Base-by-base conservation (phyloP, 2,113 vertebrate genomes). In the Scophthalmus maximus region DNA sequence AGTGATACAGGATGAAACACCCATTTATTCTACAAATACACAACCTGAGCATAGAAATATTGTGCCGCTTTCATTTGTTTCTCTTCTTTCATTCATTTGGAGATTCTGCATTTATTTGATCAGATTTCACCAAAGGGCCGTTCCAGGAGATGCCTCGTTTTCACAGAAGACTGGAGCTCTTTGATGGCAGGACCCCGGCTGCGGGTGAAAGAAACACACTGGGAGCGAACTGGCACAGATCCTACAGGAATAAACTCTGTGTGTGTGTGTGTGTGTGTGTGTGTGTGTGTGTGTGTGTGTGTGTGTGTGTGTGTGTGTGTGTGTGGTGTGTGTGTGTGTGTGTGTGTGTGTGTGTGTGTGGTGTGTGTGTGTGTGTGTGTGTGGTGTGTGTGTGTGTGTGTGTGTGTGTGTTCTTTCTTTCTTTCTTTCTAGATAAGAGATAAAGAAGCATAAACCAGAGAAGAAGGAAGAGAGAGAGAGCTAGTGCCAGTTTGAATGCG, bases 181-280 rank as follows among this genome's bases (percentile, higher is more conserved):
- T 89, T 87, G 61, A 85, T 79, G 40, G 53, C 23, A 2, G 38
- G 40, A 59, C 40, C 60, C 76, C 84, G 66, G 76, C 79, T 72
- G 67, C 4, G 10, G 81, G 71, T 85, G 77, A 90, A 87, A 87
- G 72, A 67, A 46, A 50, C 4, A 8, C 62, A 71, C 75, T 82
- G 52, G 63, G 36, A 78, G 50, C 73, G 25, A 79, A 76, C 71
- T 84, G 89, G 83, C 76, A 58, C 0, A 0, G 56, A 18, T 71
- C 38, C 65, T 27, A 29, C 57, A 69, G 56, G 76, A 70, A 66
- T 57, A 51, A 50, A 69, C 62, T 23, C n/a, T 15, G 18, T 44
- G 42, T 68, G 61, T 34, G 44, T 65, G 46, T 58, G 52, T 53
- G 64, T 53, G 18, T 58, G 52, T 53, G 64, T 53, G 18, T 15